These are phyloP conservation scores for Tenrec ecaudatus DNA, from an alignment of 2,113 vertebrate species.

Conservation along the genomic window DNA sequence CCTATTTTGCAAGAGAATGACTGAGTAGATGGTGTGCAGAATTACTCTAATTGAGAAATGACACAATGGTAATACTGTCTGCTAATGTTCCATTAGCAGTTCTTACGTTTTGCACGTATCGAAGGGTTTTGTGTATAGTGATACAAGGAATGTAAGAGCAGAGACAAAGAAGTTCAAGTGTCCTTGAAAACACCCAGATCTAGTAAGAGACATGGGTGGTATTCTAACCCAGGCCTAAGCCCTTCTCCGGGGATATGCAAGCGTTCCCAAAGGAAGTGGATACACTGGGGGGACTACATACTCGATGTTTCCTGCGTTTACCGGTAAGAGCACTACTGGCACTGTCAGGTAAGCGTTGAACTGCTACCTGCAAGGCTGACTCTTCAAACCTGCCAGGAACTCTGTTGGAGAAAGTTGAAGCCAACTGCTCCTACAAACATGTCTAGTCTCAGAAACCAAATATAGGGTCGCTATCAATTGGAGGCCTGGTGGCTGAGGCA, in stretches of 20 bases:
- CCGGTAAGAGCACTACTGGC: no score
- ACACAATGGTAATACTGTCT: background rate
- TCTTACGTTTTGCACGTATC: background rate
- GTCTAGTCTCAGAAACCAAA: no score
- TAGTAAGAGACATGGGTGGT: background rate
- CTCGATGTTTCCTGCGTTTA: background rate
- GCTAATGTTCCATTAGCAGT: background rate
- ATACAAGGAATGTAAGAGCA: background rate
- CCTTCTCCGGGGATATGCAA: background rate
- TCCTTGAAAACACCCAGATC: background rate
- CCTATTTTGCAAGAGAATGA: background rate
- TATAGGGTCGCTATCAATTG: no score
- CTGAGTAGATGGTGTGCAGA: background rate
- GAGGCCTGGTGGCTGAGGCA: no score
- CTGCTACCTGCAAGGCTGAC: no score
- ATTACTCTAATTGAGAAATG: slow-evolving; percentile 33
- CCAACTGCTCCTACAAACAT: no score
- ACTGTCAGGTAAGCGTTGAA: no score
- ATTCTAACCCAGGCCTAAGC: background rate
- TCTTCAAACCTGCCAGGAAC: no score
- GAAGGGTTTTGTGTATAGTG: slow-evolving; percentile 33
- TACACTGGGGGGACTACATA: background rate
- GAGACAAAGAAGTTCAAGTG: background rate
- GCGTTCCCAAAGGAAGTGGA: background rate
- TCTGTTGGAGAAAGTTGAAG: no score